Evolutionary conservation across 2,888 invertebrate genomes (phyloP).

Genomic region (Neoaliturus tenellus): DNA sequence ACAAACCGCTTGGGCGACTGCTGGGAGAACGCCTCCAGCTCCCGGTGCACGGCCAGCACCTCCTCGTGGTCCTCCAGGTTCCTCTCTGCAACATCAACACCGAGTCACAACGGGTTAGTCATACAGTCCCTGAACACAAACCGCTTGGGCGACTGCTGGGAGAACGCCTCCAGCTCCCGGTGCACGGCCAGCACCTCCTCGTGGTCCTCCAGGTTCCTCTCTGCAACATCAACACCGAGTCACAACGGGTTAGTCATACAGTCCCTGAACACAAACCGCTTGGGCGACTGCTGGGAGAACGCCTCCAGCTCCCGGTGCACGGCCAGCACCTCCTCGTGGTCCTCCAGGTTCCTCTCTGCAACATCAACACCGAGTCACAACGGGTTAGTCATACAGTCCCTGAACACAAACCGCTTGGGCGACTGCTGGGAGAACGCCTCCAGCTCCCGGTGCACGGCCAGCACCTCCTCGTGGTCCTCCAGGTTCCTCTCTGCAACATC

Average conservation of each 20-base stretch:
- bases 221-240: too few species aligned
- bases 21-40: constrained; percentile 72
- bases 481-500: constrained; percentile 76
- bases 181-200: constrained; percentile 75
- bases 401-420: constrained; percentile 74
- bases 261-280: constrained; percentile 75
- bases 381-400: too few species aligned
- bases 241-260: too few species aligned
- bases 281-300: constrained; percentile 71
- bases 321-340: constrained; percentile 76
- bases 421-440: constrained; percentile 71
- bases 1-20: constrained; percentile 73
- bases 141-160: constrained; percentile 72
- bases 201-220: constrained; percentile 77
- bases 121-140: constrained; percentile 76
- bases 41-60: constrained; percentile 73
- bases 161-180: constrained; percentile 72
- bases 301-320: constrained; percentile 73
- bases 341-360: constrained; percentile 77
- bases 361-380: too few species aligned
- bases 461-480: constrained; percentile 78
- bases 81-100: constrained; percentile 77
- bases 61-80: constrained; percentile 78
- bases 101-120: too few species aligned
- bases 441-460: constrained; percentile 73